Conservation (phyloP, 37 sponge, comb jelly and placozoan species). For the Tethya wilhelma region DNA sequence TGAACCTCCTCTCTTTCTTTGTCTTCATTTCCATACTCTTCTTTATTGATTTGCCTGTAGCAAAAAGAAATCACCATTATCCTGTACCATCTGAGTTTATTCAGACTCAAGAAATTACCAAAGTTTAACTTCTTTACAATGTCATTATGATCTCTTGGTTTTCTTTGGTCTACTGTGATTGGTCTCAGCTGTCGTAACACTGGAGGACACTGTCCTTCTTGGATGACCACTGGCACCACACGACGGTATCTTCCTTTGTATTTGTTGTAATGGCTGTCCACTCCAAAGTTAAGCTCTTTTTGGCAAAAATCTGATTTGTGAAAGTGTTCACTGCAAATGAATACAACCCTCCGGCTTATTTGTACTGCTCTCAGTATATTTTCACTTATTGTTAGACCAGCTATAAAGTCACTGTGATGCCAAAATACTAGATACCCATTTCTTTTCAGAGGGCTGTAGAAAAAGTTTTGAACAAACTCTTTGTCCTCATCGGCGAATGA, state of each 20-base stretch:
- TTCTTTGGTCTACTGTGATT: background rate
- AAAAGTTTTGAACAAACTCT: slow-evolving; percentile 8
- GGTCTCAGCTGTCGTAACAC: background rate
- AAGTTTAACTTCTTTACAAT: background rate
- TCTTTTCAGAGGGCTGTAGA: slow-evolving; percentile 11
- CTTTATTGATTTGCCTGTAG: no score
- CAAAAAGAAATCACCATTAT: no score
- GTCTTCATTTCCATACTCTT: no score
- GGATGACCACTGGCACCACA: slow-evolving; percentile 19
- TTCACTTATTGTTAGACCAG: slow-evolving; percentile 22
- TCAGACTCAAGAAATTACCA: no score
- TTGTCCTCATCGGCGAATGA: slow-evolving; percentile 47
- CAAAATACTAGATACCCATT: slow-evolving; percentile 15
- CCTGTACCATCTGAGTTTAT: no score
- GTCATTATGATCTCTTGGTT: background rate
- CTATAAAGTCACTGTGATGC: slow-evolving; percentile 37
- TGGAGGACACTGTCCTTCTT: slow-evolving; percentile 1
- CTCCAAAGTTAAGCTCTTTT: slow-evolving; percentile 20
- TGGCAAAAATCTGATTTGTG: slow-evolving; percentile 22
- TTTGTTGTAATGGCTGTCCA: slow-evolving; percentile 8
- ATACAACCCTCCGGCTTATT: slow-evolving; percentile 9
- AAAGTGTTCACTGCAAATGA: slow-evolving; percentile 27
- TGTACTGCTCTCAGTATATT: slow-evolving; percentile 16
- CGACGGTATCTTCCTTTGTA: slow-evolving; percentile 17
- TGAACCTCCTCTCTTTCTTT: no score